Evolutionary conservation across 2,113 vertebrate species (phyloP).

Genomic region (Tylochromis polylepis): DNA sequence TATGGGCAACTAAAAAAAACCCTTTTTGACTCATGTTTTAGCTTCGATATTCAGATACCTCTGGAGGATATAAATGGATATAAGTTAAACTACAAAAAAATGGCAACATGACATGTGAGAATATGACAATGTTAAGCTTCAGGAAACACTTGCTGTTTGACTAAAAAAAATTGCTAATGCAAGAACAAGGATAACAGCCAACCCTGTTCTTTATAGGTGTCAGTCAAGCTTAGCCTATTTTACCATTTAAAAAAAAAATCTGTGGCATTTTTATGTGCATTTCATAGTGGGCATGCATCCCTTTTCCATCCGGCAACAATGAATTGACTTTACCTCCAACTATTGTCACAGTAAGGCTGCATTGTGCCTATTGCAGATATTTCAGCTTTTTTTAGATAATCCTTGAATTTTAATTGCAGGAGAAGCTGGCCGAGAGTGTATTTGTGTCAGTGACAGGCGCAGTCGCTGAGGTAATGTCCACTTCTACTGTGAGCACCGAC

Average conservation of each 20-base stretch:
- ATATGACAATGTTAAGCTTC: background rate
- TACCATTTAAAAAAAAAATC: background rate
- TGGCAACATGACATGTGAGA: background rate
- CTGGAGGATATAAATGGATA: background rate
- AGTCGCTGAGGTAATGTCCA: conserved; percentile 48
- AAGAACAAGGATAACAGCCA: conserved; percentile 18
- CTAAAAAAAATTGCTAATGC: conserved; percentile 10
- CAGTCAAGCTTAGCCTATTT: conserved; percentile 63
- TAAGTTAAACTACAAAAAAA: background rate
- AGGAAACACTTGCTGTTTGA: background rate
- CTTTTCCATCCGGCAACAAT: conserved; percentile 11
- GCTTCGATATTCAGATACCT: background rate
- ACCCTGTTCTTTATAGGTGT: conserved; percentile 35
- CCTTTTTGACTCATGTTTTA: background rate
- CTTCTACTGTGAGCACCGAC: conserved; percentile 29
- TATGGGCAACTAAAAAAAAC: background rate
- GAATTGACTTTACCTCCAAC: conserved; percentile 5
- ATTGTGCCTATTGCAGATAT: conserved; percentile 34
- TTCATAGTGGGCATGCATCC: conserved; percentile 14
- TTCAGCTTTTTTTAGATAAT: conserved; percentile 52
- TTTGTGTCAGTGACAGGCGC: conserved; percentile 8
- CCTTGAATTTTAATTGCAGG: conserved; percentile 16
- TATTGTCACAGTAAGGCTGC: conserved; percentile 13
- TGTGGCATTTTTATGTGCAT: conserved; percentile 21
- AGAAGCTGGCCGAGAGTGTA: background rate